Conservation (phyloP, 2,888 invertebrate species). For the Napeogenes sylphis region DNA sequence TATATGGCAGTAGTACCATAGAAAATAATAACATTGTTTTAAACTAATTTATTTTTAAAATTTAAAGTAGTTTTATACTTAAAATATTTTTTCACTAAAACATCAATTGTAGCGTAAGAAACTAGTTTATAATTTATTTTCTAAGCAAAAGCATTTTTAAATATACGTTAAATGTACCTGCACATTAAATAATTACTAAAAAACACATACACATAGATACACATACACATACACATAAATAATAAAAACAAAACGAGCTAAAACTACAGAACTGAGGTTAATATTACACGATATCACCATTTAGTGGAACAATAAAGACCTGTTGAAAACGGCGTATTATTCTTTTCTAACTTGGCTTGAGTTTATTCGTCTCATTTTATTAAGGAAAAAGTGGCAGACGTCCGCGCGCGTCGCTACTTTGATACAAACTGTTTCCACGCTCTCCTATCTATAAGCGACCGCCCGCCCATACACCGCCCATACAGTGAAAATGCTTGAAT, state of each 20-base stretch:
- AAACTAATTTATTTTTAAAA: too few species aligned
- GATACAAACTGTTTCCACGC: slow-evolving; percentile 61
- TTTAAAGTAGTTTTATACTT: too few species aligned
- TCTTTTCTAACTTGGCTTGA: slow-evolving; percentile 50
- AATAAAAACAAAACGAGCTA: slow-evolving; percentile 24
- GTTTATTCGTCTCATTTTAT: slow-evolving; percentile 57
- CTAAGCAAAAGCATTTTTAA: too few species aligned
- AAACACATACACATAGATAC: not conserved
- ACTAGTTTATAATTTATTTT: too few species aligned
- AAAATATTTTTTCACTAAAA: too few species aligned
- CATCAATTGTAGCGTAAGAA: too few species aligned
- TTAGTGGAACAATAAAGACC: slow-evolving; percentile 70
- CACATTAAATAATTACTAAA: slow-evolving; percentile 14
- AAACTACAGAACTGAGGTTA: slow-evolving; percentile 45
- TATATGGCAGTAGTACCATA: too few species aligned
- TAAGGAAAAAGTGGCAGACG: slow-evolving; percentile 49
- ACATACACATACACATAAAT: not conserved
- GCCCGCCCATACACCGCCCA: slow-evolving; percentile 57
- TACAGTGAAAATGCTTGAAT: slow-evolving; percentile 50
- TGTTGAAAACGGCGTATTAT: slow-evolving; percentile 67
- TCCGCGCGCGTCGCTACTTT: slow-evolving; percentile 65
- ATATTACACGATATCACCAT: slow-evolving; percentile 69
- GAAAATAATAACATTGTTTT: too few species aligned
- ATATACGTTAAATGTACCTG: not conserved
- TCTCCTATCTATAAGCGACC: slow-evolving; percentile 67